Percentiles rank a stretch among this genome's conserved stretches.
These are phyloP conservation scores for Lordiphosa mommai DNA, from an alignment of 1,140 invertebrate species.

Conservation along the genomic window DNA sequence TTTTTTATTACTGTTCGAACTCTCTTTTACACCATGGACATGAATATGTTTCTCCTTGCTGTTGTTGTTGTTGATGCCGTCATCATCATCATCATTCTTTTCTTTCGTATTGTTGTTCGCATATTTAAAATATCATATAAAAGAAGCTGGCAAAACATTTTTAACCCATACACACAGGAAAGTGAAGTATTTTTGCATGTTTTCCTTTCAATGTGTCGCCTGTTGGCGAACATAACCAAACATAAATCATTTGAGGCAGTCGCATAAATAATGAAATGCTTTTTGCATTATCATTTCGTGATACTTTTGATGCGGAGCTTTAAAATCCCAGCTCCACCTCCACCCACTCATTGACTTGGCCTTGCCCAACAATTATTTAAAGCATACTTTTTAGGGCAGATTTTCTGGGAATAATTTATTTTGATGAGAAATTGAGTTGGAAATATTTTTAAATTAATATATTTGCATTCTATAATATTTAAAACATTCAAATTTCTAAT, in stretches of 20 bases:
- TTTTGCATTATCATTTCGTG: conserved; percentile 5
- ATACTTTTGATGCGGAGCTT: conserved; percentile 1
- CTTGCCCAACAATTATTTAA: conserved; percentile 1
- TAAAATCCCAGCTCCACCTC: not conserved
- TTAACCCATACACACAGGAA: conserved; percentile 1
- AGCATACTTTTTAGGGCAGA: conserved; percentile 1
- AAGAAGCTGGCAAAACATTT: conserved; percentile 2
- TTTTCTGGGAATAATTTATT: not conserved
- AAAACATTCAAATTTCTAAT: too few species aligned
- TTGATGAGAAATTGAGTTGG: too few species aligned
- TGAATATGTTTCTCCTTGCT: not conserved
- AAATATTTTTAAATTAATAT: too few species aligned
- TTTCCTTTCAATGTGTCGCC: not conserved
- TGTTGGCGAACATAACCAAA: conserved; percentile 4
- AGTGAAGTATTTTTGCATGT: not conserved
- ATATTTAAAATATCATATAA: conserved; percentile 3
- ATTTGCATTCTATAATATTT: too few species aligned
- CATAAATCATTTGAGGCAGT: conserved; percentile 9
- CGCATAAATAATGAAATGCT: conserved; percentile 10
- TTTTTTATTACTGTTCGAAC: not conserved
- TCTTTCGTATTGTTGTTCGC: conserved; percentile 7
- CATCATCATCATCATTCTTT: conserved; percentile 4
- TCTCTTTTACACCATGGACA: not conserved
- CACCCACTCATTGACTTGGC: not conserved
- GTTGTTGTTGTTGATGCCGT: not conserved